These are phyloP conservation scores for Tympanuchus pallidicinctus DNA, from an alignment of 2,113 vertebrate genomes.

Conservation along the genomic window DNA sequence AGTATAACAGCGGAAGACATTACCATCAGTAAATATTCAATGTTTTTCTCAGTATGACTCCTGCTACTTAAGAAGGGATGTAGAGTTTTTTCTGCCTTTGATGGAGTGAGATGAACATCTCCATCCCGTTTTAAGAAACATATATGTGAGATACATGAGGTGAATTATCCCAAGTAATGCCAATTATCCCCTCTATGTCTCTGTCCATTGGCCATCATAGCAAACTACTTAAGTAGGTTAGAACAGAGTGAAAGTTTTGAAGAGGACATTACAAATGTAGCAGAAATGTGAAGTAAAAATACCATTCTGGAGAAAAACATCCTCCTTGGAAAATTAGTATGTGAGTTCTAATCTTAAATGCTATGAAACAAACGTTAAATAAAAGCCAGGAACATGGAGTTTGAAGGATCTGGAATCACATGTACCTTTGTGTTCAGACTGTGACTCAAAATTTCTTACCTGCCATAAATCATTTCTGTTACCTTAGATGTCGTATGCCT, in stretches of 20 bases:
- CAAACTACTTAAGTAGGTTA: neutral
- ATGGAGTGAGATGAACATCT: neutral
- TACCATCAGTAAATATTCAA: neutral
- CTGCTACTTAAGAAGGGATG: neutral
- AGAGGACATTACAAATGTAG: neutral
- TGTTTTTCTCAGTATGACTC: neutral
- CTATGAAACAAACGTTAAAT: fast-evolving
- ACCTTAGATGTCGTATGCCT: neutral
- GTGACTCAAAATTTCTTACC: neutral
- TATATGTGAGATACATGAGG: neutral
- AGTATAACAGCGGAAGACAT: neutral
- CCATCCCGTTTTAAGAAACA: neutral
- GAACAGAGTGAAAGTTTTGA: neutral
- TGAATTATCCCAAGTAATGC: neutral
- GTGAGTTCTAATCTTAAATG: neutral
- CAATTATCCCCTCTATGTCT: neutral
- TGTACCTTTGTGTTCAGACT: neutral
- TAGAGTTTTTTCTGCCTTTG: neutral
- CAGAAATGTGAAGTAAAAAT: neutral
- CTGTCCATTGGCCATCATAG: neutral
- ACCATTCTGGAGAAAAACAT: neutral
- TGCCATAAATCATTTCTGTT: neutral
- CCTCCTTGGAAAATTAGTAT: neutral
- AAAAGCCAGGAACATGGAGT: neutral
- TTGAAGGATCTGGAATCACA: neutral